Evolutionary conservation across 2,888 invertebrate species (phyloP), one percentile per base, ranked within the genome.

Genomic region (Campopleginae sp.): DNA sequence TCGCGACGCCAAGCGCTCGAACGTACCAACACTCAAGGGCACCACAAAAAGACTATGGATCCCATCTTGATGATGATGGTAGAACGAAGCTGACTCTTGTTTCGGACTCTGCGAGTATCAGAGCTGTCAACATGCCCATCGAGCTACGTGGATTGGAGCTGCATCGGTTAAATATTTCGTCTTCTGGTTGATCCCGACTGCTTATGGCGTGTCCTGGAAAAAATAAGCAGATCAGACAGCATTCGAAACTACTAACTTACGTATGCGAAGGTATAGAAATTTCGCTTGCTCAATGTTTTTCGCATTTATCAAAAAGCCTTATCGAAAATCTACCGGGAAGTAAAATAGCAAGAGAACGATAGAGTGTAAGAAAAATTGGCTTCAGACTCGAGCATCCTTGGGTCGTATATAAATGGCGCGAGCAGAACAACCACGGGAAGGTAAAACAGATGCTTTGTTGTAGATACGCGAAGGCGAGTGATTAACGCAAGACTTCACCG

Each of bases 331-430:
- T 58, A 27, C 23, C 12, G 12, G 27, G 23, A 58, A 27, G 12
- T 27, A 12, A 12, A 12, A 23, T 12, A 58, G 27, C 12, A 27
- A 27, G 4, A 58, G 54, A 27, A 3, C 23, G 44, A 17, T 23
- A 44, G 12, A 44, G 65, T 23, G 65, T 8, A 66, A 54, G 27
- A 19, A 48, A 42, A 27, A 63, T 27, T 10, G 31, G 75, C 44
- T 65, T 65, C 27, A 58, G 76, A 71, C 33, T 38, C 68, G 74
- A 76, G 82, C 85, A 86, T 86, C 86, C 75, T 86, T 82, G 79
- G 82, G 82, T 85, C 85, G 84, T 86, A 10, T 86, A 10, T 38
- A 86, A 86, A 85, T 86, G 86, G 85, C 74, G 76, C 82, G 85
- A 85, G 85, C 76, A 80, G 85, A 86, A 86, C 86, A 85, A 80